Percentiles rank a stretch among this genome's conserved stretches.
Evolutionary conservation across 1,140 invertebrate species (phyloP).

Genomic region (Colletes latitarsis): DNA sequence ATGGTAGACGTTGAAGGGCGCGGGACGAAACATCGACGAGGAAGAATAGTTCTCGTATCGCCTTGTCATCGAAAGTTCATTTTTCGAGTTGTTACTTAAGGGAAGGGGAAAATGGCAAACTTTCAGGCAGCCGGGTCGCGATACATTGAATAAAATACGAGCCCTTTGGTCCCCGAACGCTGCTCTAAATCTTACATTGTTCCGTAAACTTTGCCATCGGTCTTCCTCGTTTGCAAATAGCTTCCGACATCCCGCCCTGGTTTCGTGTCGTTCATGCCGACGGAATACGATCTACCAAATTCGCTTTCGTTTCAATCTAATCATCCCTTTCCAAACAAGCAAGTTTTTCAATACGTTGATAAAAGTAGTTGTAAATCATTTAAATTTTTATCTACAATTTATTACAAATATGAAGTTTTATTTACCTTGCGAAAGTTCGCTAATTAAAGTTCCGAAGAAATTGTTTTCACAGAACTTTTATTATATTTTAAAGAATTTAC

Average conservation of each 20-base stretch:
- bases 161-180: not conserved
- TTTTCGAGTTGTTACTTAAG: constrained; percentile 59
- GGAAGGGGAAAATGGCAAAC: constrained; percentile 11
- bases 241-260: not conserved
- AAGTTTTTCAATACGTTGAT: too few species aligned
- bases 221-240: not conserved
- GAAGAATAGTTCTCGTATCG: constrained; percentile 53
- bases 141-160: constrained; percentile 5
- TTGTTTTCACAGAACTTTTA: too few species aligned
- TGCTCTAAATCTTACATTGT: not conserved
- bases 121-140: constrained; percentile 5
- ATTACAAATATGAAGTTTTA: too few species aligned
- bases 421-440: too few species aligned
- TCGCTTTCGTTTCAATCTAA: not conserved
- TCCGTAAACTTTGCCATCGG: too few species aligned
- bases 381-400: too few species aligned
- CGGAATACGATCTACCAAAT: not conserved
- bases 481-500: too few species aligned
- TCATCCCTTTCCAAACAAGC: too few species aligned
- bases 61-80: constrained; percentile 66
- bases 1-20: constrained; percentile 36
- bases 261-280: not conserved
- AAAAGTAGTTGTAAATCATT: too few species aligned
- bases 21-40: constrained; percentile 36
- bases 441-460: too few species aligned